These are phyloP conservation scores for Eidolon dupreanum DNA, from an alignment of 2,797 vertebrate genomes.

Conservation along the genomic window DNA sequence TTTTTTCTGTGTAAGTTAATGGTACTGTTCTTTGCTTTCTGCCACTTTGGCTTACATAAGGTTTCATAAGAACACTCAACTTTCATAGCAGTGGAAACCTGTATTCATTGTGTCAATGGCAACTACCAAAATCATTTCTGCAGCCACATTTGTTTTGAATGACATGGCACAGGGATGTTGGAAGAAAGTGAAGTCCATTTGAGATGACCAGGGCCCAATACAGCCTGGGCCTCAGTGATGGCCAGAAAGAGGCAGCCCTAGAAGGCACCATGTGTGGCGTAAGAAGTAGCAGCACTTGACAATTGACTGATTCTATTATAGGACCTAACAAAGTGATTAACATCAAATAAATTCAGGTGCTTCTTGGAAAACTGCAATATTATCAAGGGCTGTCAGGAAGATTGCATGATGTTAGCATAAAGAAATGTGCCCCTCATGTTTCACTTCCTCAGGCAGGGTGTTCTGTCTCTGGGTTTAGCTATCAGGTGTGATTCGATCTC, in stretches of 20 bases:
- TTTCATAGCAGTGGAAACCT: background rate
- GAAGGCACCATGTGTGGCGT: accelerated
- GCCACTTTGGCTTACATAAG: background rate
- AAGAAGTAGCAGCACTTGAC: background rate
- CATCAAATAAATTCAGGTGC: conserved; percentile 20
- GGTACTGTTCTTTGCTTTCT: background rate
- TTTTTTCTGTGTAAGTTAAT: background rate
- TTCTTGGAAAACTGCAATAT: background rate
- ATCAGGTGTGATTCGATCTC: conserved; percentile 50
- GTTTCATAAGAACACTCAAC: background rate
- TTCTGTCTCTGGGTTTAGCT: background rate
- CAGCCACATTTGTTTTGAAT: background rate
- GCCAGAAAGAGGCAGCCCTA: background rate
- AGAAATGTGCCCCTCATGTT: background rate
- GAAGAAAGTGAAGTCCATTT: accelerated
- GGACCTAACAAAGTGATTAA: conserved; percentile 57
- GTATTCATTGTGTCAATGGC: background rate
- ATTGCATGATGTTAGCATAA: background rate
- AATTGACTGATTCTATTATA: background rate
- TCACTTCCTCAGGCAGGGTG: background rate
- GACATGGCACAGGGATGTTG: accelerated
- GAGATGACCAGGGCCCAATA: background rate
- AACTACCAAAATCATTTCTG: background rate
- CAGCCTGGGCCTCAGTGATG: background rate
- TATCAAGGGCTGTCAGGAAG: conserved; percentile 11